Conservation (phyloP, 2,888 invertebrate genomes). For the Taenaris catops region DNA sequence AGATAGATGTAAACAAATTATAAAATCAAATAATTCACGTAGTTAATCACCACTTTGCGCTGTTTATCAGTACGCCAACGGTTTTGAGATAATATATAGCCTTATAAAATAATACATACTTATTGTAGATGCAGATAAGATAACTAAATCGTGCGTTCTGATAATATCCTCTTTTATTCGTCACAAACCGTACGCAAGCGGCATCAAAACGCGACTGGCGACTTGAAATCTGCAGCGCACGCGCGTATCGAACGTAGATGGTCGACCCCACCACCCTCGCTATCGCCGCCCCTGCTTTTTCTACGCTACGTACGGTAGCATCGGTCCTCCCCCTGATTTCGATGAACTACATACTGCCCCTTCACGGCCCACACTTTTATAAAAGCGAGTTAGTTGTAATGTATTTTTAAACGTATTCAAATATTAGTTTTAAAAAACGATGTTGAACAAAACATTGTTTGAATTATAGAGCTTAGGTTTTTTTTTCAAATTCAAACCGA, state of each 20-base stretch:
- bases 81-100: too few relatives aligned
- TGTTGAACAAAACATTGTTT: too few relatives aligned
- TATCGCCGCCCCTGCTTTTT: constrained; percentile 41
- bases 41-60: constrained; percentile 3
- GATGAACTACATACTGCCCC: constrained; percentile 19
- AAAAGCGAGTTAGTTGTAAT: too few relatives aligned
- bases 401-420: too few relatives aligned
- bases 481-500: too few relatives aligned
- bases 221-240: constrained; percentile 53
- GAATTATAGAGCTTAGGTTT: too few relatives aligned
- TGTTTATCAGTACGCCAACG: too few relatives aligned
- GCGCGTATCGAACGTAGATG: constrained; percentile 72
- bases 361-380: constrained; percentile 3
- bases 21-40: constrained; percentile 22
- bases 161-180: constrained; percentile 42
- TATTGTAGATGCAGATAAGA: constrained; percentile 42
- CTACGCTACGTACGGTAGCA: constrained; percentile 30
- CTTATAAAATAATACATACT: constrained; percentile 48
- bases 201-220: constrained; percentile 65
- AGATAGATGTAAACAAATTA: constrained; percentile 64
- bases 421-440: too few relatives aligned
- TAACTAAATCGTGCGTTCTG: constrained; percentile 64
- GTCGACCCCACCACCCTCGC: constrained; percentile 54
- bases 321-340: constrained; percentile 24
- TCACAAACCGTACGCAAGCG: constrained; percentile 39